These are phyloP conservation scores for Furnarius figulus DNA, from an alignment of 2,113 vertebrate species.

Conservation along the genomic window DNA sequence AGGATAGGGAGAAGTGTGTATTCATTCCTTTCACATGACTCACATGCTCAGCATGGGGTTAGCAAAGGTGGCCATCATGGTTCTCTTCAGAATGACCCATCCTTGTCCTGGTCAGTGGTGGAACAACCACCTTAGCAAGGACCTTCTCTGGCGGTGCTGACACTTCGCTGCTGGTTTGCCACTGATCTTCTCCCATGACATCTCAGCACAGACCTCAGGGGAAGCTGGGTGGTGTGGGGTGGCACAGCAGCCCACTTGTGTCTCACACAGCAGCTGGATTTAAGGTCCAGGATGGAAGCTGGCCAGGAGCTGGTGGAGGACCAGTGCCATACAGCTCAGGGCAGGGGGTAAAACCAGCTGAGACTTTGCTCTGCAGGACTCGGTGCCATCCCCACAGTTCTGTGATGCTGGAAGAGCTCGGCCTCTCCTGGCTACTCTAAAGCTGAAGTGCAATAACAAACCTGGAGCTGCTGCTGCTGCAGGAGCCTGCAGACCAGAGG, in stretches of 20 bases:
- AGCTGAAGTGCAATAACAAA: background rate
- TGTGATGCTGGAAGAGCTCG: background rate
- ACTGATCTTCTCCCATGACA: fast-evolving
- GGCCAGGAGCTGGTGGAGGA: background rate
- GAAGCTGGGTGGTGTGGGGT: background rate
- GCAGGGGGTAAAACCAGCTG: background rate
- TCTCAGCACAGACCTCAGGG: background rate
- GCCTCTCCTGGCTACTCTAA: background rate
- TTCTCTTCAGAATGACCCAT: background rate
- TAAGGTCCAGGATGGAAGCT: background rate
- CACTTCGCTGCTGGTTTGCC: background rate
- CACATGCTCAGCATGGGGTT: background rate
- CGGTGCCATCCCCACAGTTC: background rate
- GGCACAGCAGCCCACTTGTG: background rate
- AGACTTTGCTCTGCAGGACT: background rate
- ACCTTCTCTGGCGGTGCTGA: background rate
- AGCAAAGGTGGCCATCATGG: background rate
- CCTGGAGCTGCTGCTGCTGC: background rate
- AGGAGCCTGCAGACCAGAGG: background rate
- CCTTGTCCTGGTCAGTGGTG: background rate
- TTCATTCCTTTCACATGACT: background rate
- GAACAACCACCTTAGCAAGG: background rate
- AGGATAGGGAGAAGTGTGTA: background rate
- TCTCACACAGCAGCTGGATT: background rate
- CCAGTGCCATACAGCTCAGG: background rate